These are phyloP conservation scores for Quadroppia sp. DNA, from an alignment of 2,888 invertebrate species.

Conservation along the genomic window DNA sequence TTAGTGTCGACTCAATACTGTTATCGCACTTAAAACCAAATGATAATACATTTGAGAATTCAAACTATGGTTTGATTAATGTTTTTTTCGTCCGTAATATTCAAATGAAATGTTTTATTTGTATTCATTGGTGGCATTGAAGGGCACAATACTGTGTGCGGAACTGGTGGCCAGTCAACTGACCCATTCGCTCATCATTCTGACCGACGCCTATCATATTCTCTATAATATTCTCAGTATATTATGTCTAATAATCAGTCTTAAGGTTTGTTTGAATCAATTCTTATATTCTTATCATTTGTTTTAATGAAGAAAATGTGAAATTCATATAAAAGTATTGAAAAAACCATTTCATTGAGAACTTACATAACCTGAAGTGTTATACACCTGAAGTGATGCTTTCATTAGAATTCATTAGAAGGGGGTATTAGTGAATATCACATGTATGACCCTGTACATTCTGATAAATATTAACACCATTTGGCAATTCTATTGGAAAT, in stretches of 20 bases:
- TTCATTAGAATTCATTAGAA: too few relatives aligned
- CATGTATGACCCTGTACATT: too few relatives aligned
- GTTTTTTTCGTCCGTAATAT: neutral
- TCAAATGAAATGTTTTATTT: neutral
- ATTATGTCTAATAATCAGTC: constrained; percentile 46
- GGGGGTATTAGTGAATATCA: too few relatives aligned
- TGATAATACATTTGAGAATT: neutral
- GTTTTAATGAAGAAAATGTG: too few relatives aligned
- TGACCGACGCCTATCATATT: constrained; percentile 48
- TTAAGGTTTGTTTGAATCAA: too few relatives aligned
- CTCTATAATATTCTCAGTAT: constrained; percentile 47
- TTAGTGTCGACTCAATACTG: constrained; percentile 8
- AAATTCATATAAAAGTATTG: too few relatives aligned
- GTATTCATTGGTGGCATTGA: neutral
- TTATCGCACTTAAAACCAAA: neutral
- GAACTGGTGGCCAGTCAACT: constrained; percentile 47
- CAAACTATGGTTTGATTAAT: neutral
- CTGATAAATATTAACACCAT: too few relatives aligned
- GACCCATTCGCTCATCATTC: constrained; percentile 47
- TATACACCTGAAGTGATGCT: too few relatives aligned
- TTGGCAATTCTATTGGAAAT: too few relatives aligned
- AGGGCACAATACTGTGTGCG: neutral
- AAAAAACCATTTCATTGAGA: too few relatives aligned
- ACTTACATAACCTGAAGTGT: too few relatives aligned
- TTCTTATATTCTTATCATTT: too few relatives aligned